phyloP scores from a whole-genome alignment of 2,888 invertebrate species.

The Noctua comes region DNA sequence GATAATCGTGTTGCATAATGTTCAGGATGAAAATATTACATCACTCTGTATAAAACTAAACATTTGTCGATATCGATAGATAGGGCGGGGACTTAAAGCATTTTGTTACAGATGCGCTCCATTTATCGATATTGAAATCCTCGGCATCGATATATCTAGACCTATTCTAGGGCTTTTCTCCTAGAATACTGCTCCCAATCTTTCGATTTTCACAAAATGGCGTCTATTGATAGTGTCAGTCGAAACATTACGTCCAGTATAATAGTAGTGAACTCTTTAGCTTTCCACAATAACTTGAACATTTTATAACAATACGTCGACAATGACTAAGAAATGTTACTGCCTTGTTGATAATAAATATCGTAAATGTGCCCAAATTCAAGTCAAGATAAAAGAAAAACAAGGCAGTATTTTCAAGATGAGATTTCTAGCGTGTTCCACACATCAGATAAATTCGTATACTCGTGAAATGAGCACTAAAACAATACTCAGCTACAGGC shows the following conservation, averaged over 20 bases:
- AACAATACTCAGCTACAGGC: not conserved
- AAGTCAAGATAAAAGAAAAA: not conserved
- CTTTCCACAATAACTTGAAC: constrained; percentile 31
- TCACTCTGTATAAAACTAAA: constrained; percentile 59
- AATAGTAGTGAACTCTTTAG: constrained; percentile 22
- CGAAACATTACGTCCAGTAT: constrained; percentile 46
- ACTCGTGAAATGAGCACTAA: constrained; percentile 44
- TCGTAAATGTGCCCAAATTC: constrained; percentile 7
- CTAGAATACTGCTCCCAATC: constrained; percentile 45
- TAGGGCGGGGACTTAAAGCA: constrained; percentile 44
- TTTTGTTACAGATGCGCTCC: constrained; percentile 31
- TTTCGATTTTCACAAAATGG: constrained; percentile 41
- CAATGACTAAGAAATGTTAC: constrained; percentile 11
- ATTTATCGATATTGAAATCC: constrained; percentile 44
- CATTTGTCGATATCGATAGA: constrained; percentile 49
- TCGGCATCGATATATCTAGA: constrained; percentile 50
- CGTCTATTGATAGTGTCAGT: constrained; percentile 19
- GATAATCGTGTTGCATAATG: constrained; percentile 81
- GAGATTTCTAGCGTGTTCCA: constrained; percentile 24
- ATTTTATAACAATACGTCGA: constrained; percentile 31
- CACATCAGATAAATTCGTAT: constrained; percentile 56
- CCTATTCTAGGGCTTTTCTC: constrained; percentile 34
- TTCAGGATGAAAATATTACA: constrained; percentile 77
- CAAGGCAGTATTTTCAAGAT: constrained; percentile 13
- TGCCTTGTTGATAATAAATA: constrained; percentile 24